A percentile compares a stretch with the other conserved stretches of the same genome.
These are phyloP conservation scores for Daboia siamensis DNA, from an alignment of 2,113 vertebrate species.

Conservation along the genomic window DNA sequence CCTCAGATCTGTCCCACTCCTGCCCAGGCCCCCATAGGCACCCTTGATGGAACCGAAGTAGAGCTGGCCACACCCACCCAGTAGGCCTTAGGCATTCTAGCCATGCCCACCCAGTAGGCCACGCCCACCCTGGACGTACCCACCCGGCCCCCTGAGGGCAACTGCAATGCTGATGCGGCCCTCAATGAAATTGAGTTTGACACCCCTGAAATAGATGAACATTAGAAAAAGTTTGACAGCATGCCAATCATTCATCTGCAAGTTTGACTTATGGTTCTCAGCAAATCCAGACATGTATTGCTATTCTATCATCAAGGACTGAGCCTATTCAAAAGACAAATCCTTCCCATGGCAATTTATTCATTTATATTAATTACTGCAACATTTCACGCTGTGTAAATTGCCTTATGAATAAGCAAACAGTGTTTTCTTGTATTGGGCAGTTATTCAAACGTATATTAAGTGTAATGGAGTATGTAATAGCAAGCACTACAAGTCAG, in stretches of 20 bases:
- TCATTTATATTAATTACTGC: neutral
- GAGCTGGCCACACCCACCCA: too few species aligned
- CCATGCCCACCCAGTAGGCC: too few species aligned
- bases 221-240: neutral
- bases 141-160: too few species aligned
- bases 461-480: neutral
- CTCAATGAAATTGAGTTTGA: too few species aligned
- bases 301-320: neutral
- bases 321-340: neutral
- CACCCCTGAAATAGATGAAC: too few species aligned
- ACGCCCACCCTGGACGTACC: too few species aligned
- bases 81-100: too few species aligned
- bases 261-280: neutral
- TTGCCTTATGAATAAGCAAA: neutral
- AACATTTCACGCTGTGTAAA: neutral
- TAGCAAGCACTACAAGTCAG: neutral
- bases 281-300: neutral
- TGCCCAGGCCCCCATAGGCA: too few species aligned
- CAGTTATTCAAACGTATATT: neutral
- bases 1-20: too few species aligned
- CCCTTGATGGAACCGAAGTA: too few species aligned
- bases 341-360: neutral
- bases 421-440: neutral
- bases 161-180: too few species aligned
- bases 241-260: too few species aligned